A percentile compares a stretch with the other conserved stretches of the same genome.
These are phyloP conservation scores for Pseudorhombus dupliciocellatus DNA, from an alignment of 2,113 vertebrate species.

Conservation along the genomic window DNA sequence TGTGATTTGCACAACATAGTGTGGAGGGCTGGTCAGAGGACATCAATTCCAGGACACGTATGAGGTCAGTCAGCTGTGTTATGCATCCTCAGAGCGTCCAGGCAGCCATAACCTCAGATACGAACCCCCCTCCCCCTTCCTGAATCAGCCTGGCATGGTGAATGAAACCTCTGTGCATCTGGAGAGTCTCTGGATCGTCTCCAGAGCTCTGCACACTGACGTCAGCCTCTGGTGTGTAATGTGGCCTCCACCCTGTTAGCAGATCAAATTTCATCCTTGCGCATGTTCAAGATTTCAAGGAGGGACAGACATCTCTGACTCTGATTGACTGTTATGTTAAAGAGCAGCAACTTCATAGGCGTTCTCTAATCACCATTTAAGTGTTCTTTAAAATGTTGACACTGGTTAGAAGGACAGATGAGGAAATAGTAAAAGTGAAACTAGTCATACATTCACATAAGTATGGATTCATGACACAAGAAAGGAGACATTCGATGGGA, in stretches of 20 bases:
- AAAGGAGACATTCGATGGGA: background rate
- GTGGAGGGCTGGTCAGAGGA: slow-evolving; percentile 9
- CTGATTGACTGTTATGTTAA: background rate
- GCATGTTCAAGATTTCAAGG: slow-evolving; percentile 11
- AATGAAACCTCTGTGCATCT: slow-evolving; percentile 68
- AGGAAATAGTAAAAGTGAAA: no score
- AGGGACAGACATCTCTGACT: background rate
- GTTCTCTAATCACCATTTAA: no score
- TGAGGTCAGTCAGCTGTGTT: slow-evolving; percentile 66
- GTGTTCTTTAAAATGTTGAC: no score
- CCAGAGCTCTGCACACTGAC: slow-evolving; percentile 63
- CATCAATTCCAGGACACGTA: slow-evolving; percentile 22
- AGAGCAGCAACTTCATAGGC: background rate
- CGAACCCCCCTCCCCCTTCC: slow-evolving; percentile 41
- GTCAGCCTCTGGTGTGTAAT: slow-evolving; percentile 64
- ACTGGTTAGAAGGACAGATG: no score
- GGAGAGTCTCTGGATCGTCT: slow-evolving; percentile 71
- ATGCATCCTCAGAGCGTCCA: slow-evolving; percentile 36
- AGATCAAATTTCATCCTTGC: slow-evolving; percentile 41
- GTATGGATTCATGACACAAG: background rate
- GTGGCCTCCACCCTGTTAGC: slow-evolving; percentile 59
- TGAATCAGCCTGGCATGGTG: slow-evolving; percentile 42
- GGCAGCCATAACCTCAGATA: slow-evolving; percentile 47
- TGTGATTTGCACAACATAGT: background rate
- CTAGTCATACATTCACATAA: no score